These are phyloP conservation scores for Aplochiton taeniatus DNA, from an alignment of 2,797 vertebrate genomes.

Conservation along the genomic window DNA sequence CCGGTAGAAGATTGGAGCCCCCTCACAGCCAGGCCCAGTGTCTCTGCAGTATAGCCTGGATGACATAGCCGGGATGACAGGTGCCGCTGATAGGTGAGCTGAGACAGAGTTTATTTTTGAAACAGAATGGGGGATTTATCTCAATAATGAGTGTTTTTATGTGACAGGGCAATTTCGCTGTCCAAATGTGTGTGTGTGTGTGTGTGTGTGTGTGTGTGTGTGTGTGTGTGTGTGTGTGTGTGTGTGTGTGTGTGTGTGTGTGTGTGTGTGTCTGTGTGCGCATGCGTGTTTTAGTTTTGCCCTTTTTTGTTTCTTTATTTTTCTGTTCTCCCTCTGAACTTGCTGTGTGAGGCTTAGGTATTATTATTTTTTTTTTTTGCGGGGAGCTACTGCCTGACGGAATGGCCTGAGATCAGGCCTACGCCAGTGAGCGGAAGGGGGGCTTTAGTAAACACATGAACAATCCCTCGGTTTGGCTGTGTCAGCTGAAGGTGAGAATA, in stretches of 20 bases:
- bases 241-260: not conserved
- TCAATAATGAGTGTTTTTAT: slow-evolving; percentile 75
- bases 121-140: slow-evolving; percentile 72
- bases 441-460: slow-evolving; percentile 33
- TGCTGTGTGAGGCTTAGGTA: slow-evolving; percentile 28
- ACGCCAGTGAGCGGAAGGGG: slow-evolving; percentile 22
- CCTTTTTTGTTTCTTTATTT: too few relatives aligned
- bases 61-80: slow-evolving; percentile 49
- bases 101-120: slow-evolving; percentile 65
- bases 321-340: too few relatives aligned
- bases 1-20: too few relatives aligned
- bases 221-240: not conserved
- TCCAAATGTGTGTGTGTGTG: slow-evolving; percentile 38
- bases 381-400: slow-evolving; percentile 39
- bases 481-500: slow-evolving; percentile 56
- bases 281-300: too few relatives aligned
- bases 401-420: slow-evolving; percentile 41
- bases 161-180: slow-evolving; percentile 76
- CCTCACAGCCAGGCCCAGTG: too few relatives aligned
- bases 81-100: slow-evolving; percentile 50
- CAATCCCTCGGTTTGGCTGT: slow-evolving; percentile 47
- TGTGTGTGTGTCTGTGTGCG: not conserved
- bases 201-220: slow-evolving; percentile 6
- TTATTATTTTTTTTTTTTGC: too few relatives aligned
- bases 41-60: slow-evolving; percentile 8